A percentile compares a stretch with the other conserved stretches of the same genome.
These are phyloP conservation scores for Halocaridina rubra DNA, from an alignment of 2,888 invertebrate genomes.

Conservation along the genomic window DNA sequence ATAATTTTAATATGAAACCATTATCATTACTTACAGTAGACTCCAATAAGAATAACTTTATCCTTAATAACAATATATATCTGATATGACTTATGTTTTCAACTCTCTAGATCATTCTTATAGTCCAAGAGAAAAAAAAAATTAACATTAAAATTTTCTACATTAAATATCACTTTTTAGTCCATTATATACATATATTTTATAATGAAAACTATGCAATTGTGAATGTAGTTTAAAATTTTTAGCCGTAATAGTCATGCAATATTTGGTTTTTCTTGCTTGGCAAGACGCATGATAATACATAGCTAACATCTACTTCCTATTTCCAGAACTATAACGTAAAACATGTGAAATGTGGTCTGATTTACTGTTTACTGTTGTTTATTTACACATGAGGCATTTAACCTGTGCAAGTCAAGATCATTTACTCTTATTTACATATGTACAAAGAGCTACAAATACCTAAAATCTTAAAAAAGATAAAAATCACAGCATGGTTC, in stretches of 20 bases:
- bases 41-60: not conserved
- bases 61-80: slow-evolving; percentile 1
- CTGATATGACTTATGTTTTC: not conserved
- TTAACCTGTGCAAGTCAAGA: slow-evolving; percentile 44
- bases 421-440: not conserved
- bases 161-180: slow-evolving; percentile 1
- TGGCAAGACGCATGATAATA: slow-evolving; percentile 56
- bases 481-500: slow-evolving; percentile 58
- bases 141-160: slow-evolving; percentile 10
- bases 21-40: slow-evolving; percentile 20
- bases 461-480: slow-evolving; percentile 25
- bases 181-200: slow-evolving; percentile 10
- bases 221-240: not conserved
- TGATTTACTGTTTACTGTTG: slow-evolving; percentile 41
- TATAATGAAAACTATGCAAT: slow-evolving; percentile 2
- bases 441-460: not conserved
- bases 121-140: not conserved
- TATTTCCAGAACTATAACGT: slow-evolving; percentile 55
- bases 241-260: slow-evolving; percentile 44
- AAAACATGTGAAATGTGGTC: slow-evolving; percentile 55
- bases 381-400: slow-evolving; percentile 36
- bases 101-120: slow-evolving; percentile 5
- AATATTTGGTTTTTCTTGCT: slow-evolving; percentile 55
- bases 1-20: slow-evolving; percentile 45
- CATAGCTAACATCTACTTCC: slow-evolving; percentile 51